A percentile compares a stretch with the other conserved stretches of the same genome.
Conservation (phyloP, 1,140 invertebrate genomes). For the Aphelenchoides besseyi region DNA sequence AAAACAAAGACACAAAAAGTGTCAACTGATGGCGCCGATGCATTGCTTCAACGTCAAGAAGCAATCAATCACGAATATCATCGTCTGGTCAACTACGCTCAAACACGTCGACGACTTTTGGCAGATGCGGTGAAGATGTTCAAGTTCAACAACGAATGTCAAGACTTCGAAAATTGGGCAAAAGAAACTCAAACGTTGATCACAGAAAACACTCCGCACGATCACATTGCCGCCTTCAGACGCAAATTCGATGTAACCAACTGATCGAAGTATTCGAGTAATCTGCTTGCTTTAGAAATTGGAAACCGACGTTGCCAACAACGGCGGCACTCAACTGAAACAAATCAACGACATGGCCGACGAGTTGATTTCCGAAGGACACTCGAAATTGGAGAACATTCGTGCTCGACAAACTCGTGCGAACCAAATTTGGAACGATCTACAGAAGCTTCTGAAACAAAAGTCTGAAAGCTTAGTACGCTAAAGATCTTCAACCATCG, state of each 20-base stretch:
- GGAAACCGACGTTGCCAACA: constrained; percentile 87
- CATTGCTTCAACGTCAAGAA: constrained; percentile 77
- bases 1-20: constrained; percentile 62
- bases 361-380: constrained; percentile 78
- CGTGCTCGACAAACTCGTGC: constrained; percentile 77
- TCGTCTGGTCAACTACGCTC: constrained; percentile 76
- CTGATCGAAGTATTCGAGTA: not conserved
- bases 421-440: constrained; percentile 70
- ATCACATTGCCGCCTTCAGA: constrained; percentile 87
- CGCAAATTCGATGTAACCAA: constrained; percentile 80
- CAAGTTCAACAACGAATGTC: constrained; percentile 92
- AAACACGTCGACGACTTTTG: constrained; percentile 73
- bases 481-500: too few relatives aligned
- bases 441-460: constrained; percentile 81
- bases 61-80: constrained; percentile 77
- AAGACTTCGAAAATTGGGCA: constrained; percentile 96
- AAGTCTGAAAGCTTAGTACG: constrained; percentile 77
- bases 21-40: constrained; percentile 70
- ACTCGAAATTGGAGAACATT: constrained; percentile 83
- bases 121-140: constrained; percentile 88
- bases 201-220: constrained; percentile 76
- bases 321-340: constrained; percentile 77
- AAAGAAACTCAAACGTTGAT: constrained; percentile 87
- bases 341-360: constrained; percentile 82
- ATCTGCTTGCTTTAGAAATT: constrained; percentile 72